phyloP scores from a whole-genome alignment of 2,113 vertebrate genomes.

The Chrysochloris asiatica region DNA sequence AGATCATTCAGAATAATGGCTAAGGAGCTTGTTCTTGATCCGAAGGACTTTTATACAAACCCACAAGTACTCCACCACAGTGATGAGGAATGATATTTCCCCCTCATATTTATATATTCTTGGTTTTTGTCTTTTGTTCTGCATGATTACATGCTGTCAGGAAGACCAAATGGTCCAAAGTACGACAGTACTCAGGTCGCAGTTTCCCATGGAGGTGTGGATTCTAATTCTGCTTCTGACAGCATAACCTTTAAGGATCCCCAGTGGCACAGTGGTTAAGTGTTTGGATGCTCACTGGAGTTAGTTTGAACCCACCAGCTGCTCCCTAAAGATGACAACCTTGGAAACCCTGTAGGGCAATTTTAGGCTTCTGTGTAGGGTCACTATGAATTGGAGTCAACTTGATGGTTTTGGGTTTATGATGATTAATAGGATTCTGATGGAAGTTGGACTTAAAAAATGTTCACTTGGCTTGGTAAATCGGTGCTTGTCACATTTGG shows the following conservation, averaged over 20 bases:
- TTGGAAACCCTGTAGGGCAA: neutral
- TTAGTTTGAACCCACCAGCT: neutral
- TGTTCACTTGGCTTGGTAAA: neutral
- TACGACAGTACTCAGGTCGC: neutral
- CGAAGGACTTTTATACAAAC: neutral
- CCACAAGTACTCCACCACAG: neutral
- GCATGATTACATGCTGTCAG: neutral
- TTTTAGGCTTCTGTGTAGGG: neutral
- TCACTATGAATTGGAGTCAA: neutral
- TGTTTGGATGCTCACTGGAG: neutral
- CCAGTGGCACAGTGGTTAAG: neutral
- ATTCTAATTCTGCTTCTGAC: neutral
- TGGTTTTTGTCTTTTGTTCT: neutral
- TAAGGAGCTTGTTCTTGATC: slow-evolving; percentile 7
- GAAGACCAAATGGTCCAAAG: neutral
- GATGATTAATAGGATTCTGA: neutral
- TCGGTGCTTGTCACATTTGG: slow-evolving; percentile 10
- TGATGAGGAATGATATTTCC: neutral
- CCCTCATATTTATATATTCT: neutral
- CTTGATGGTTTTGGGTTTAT: neutral
- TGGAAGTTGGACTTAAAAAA: slow-evolving; percentile 25
- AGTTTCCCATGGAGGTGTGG: neutral
- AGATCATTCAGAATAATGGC: neutral
- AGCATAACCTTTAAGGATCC: neutral
- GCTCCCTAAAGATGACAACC: neutral